Evolutionary conservation across 1,140 invertebrate species (phyloP), one percentile per base, ranked within the genome.

Genomic region (Aphelenchoides fujianensis): DNA sequence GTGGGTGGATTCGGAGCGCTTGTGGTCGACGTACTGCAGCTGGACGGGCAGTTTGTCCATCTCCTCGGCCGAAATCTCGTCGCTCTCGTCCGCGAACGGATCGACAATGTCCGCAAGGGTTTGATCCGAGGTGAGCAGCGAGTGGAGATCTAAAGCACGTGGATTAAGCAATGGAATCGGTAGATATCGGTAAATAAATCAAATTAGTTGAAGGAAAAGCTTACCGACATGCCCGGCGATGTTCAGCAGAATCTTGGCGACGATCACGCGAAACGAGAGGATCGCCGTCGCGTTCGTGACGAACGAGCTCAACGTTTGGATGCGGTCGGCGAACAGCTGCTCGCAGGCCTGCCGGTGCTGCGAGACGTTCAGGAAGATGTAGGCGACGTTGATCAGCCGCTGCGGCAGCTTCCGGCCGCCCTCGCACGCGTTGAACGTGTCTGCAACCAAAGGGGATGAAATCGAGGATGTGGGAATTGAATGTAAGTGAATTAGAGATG

Each of bases 11-110:
- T 61, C 16, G 27, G 57, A 61, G n/a, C 57, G n/a, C 28, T 61
- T 61, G 57, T 61, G 57, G 37, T 61, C 57, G 37, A 61, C 57
- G 37, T 61, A 61, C 57, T 61, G 57, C 28, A 61, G 37, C n/a
- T 61, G n/a, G 27, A 61, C n/a, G 19, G 57, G 57, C 36, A 61
- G 37, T 30, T 61, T 61, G 27, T 61, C 57, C 57, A 61, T 61
- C 27, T 61, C 57, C 36, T 61, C 57, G 16, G n/a, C 27, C 19
- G 19, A 19, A 30, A 61, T 61, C 57, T 61, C 57, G 37, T 41
- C n/a, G 27, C 28, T 30, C 28, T 61, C 57, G 37, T 61, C 57
- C 19, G 57, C 57, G 37, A 61, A 61, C 3, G 57, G 57, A 61
- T 61, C 57, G 37, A 61, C n/a, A 19, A 61, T 61, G 37, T 61